These are phyloP conservation scores for Disparrhopalites patrizii DNA, from an alignment of 2,888 invertebrate species.

Conservation along the genomic window DNA sequence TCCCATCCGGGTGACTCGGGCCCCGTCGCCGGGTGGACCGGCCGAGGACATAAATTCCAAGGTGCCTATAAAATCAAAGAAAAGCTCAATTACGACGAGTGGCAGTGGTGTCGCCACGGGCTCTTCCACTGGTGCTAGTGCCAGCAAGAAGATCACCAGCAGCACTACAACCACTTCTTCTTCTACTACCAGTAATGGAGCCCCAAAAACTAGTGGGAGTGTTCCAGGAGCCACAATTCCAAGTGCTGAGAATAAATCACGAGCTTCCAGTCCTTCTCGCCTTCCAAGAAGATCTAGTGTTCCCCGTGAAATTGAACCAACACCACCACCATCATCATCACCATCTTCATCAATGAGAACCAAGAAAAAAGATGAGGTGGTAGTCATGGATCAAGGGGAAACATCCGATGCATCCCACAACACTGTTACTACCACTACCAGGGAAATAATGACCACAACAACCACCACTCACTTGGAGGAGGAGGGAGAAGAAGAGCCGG, in stretches of 20 bases:
- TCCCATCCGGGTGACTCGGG: constrained; percentile 7
- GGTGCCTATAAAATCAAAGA: constrained; percentile 23
- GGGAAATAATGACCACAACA: constrained; percentile 13
- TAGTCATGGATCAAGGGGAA: too few species aligned
- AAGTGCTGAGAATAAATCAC: constrained; percentile 28
- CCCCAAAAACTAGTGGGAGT: too few species aligned
- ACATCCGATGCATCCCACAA: too few species aligned
- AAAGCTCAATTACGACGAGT: constrained; percentile 25
- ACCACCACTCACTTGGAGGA: neutral
- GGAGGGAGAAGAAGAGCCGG: constrained; percentile 7
- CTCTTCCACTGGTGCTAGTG: too few species aligned
- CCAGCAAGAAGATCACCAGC: constrained; percentile 20
- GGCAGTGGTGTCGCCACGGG: constrained; percentile 16
- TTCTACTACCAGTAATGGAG: neutral
- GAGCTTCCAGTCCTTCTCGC: constrained; percentile 27
- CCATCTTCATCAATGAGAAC: neutral
- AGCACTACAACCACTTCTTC: neutral
- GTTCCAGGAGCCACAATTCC: neutral
- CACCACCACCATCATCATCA: neutral
- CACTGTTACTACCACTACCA: too few species aligned
- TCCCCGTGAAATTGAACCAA: constrained; percentile 19
- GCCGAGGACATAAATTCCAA: constrained; percentile 21
- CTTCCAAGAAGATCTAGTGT: constrained; percentile 11
- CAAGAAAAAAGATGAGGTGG: constrained; percentile 9
- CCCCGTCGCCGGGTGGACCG: constrained; percentile 3